phyloP scores from a whole-genome alignment of 2,797 vertebrate species.

The Tamandua tetradactyla region DNA sequence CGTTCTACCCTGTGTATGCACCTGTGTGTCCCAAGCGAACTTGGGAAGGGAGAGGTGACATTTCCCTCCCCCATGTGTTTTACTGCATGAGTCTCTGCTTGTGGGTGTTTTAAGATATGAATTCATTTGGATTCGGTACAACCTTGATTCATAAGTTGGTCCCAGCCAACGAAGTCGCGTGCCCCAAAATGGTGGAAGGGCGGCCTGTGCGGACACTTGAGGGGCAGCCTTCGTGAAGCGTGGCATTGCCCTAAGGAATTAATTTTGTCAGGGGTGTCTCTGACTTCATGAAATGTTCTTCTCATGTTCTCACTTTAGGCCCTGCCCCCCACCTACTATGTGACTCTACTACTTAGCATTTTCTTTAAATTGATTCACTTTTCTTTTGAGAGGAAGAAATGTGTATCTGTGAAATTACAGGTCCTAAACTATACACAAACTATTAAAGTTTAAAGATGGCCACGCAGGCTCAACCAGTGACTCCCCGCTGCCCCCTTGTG shows the following conservation, averaged over 20 bases:
- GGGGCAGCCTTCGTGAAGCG: too few relatives aligned
- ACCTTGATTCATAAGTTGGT: neutral
- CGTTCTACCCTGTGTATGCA: accelerated
- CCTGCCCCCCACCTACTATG: neutral
- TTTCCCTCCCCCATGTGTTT: neutral
- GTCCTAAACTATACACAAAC: neutral
- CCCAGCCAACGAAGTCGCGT: neutral
- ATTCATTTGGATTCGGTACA: too few relatives aligned
- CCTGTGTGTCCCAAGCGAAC: neutral
- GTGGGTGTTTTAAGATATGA: neutral
- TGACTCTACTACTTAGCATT: neutral
- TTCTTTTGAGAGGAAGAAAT: neutral
- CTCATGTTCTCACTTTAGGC: accelerated
- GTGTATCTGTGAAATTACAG: neutral
- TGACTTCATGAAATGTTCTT: neutral
- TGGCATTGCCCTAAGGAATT: accelerated
- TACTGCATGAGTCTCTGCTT: neutral
- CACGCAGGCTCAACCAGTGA: neutral
- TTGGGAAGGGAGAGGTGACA: too few relatives aligned
- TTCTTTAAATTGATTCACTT: neutral
- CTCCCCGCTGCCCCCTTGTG: accelerated
- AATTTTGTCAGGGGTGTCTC: neutral
- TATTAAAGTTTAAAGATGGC: neutral
- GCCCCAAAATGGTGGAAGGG: accelerated
- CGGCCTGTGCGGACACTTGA: accelerated